Evolutionary conservation across 2,888 invertebrate genomes (phyloP).

Genomic region (Piscicola geometra): DNA sequence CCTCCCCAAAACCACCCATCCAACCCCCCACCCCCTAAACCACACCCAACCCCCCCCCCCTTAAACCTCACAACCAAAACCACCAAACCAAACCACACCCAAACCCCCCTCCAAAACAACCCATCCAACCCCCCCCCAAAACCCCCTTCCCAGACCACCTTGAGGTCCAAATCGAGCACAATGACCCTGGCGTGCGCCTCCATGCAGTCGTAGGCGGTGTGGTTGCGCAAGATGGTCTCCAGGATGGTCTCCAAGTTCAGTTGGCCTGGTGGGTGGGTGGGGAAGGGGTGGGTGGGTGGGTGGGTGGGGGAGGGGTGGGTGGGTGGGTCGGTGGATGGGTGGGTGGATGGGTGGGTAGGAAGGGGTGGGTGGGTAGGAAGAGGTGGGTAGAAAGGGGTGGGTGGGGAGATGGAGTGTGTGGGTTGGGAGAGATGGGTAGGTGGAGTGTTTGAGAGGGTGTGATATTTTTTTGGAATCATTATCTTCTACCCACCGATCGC

Average conservation of each 20-base stretch:
- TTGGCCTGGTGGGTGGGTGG: not conserved
- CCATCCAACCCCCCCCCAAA: no score
- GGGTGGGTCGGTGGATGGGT: not conserved
- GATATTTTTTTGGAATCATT: not conserved
- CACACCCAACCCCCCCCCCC: no score
- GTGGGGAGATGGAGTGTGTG: not conserved
- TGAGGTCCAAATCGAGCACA: slow-evolving; percentile 24
- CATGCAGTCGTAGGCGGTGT: slow-evolving; percentile 30
- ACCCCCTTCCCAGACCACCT: not conserved
- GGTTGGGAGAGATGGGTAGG: not conserved
- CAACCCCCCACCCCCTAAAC: no score
- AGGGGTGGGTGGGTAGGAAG: no score
- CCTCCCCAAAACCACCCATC: no score
- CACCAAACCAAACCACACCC: no score
- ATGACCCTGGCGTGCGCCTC: not conserved
- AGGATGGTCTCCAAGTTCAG: slow-evolving; percentile 25
- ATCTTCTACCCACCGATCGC: no score
- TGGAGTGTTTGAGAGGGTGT: not conserved
- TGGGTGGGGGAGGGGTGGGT: not conserved
- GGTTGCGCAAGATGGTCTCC: slow-evolving; percentile 11
- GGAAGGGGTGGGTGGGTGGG: not conserved
- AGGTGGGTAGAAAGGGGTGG: no score
- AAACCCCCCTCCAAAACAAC: no score
- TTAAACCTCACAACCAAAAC: no score
- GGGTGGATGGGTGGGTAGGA: not conserved